Percentiles rank a stretch among this genome's conserved stretches.
Conservation (phyloP, 2,888 invertebrate genomes). For the Aspidapion aeneum region DNA sequence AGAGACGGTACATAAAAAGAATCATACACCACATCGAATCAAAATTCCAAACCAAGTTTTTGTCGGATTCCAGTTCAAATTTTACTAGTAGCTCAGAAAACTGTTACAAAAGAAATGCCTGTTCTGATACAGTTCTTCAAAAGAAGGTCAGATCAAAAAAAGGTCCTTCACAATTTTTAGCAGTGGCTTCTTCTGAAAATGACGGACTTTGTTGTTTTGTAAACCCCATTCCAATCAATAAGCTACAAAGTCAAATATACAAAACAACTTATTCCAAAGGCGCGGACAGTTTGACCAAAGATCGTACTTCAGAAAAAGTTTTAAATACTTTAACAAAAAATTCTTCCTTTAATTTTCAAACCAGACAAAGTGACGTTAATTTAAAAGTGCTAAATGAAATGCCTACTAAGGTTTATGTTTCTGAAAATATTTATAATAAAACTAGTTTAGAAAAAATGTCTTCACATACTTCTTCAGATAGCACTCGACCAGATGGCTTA, state of each 20-base stretch:
- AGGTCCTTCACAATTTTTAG: no score
- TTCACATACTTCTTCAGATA: constrained; percentile 5
- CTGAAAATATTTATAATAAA: neutral
- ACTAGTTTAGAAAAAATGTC: neutral
- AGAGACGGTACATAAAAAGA: constrained; percentile 61
- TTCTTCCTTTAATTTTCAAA: no score
- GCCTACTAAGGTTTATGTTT: neutral
- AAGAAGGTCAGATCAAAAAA: no score
- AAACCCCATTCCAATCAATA: no score
- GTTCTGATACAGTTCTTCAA: no score
- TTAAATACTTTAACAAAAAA: neutral
- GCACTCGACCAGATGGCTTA: constrained; percentile 34
- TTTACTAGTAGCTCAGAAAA: constrained; percentile 31
- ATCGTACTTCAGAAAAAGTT: neutral
- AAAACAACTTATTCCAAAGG: no score
- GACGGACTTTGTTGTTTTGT: no score
- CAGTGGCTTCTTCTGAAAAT: no score
- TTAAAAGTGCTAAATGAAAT: neutral
- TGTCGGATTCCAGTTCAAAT: constrained; percentile 54
- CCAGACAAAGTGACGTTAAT: no score
- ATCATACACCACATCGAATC: constrained; percentile 55
- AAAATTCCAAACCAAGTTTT: constrained; percentile 49
- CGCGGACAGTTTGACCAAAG: no score
- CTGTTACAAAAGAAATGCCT: no score
- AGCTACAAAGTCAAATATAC: no score